Base-by-base conservation (phyloP, 64 coral and sea anemone species). In the Dendronephthya gigantea region DNA sequence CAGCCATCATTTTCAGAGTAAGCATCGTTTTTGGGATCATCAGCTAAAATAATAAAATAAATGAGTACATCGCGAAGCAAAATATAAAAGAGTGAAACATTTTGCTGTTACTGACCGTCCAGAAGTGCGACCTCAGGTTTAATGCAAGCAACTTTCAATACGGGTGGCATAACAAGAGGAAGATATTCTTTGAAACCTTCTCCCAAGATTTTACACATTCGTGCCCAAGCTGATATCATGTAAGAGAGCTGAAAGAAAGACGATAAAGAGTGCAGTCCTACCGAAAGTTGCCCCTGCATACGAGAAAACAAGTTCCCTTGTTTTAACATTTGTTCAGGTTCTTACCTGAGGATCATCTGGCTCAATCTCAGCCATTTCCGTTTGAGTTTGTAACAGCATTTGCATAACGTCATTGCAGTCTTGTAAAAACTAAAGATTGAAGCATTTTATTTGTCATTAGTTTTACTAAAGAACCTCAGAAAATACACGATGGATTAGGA, bases 181-280 rank as follows among this genome's bases (percentile, higher is more conserved):
- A 98, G 65, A 45, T 98, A 98, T 23, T 98, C 92, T 22, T 90
- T 93, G 49, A 98, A 98, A 16, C 93, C 95, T 68, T 87, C 91
- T 0, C 95, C 95, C 43, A 98, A 85, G 38, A 98, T 98, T 89
- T 98, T 98, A 84, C 95, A 98, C 85, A 98, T 98, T 23, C 95
- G 88, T 1, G 95, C 95, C 95, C 95, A 98, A 9, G 95, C 95
- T 2, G 95, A 98, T 22, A 98, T 98, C 90, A 98, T 89, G 87
- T 98, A 98, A 1, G 95, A 98, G 45, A 94, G 90, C 92, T 94
- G 41, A 37, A 29, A 37, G 7, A 0, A 13, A 62, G 5, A n/a
- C n/a, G n/a, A n/a, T n/a, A n/a, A n/a, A n/a, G n/a, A n/a, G n/a
- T n/a, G n/a, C n/a, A n/a, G n/a, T n/a, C n/a, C n/a, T n/a, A n/a